These are phyloP conservation scores for Aphidius gifuensis DNA, from an alignment of 1,140 invertebrate genomes.

Conservation along the genomic window DNA sequence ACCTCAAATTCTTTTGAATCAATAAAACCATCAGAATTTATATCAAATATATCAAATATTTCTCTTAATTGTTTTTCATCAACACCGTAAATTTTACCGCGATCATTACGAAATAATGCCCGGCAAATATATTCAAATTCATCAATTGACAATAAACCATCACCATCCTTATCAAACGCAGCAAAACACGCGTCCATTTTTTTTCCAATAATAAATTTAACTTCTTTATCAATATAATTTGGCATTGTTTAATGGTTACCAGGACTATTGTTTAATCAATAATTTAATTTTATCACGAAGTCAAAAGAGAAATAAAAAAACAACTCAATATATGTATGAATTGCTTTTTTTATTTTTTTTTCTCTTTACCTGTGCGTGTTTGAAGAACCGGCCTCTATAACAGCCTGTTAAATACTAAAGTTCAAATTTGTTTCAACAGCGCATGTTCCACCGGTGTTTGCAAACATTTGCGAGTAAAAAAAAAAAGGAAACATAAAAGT, in stretches of 20 bases:
- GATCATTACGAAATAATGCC: slow-evolving; percentile 81
- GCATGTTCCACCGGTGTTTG: no score
- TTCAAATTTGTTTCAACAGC: no score
- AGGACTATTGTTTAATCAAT: slow-evolving; percentile 51
- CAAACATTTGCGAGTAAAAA: no score
- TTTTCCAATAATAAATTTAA: slow-evolving; percentile 26
- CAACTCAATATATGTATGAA: no score
- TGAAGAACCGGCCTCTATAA: no score
- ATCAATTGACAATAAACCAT: slow-evolving; percentile 71
- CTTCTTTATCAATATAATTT: slow-evolving; percentile 5
- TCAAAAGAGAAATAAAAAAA: no score
- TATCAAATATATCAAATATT: slow-evolving; percentile 77
- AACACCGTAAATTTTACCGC: slow-evolving; percentile 79
- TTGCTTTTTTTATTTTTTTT: no score
- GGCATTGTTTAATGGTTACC: slow-evolving; percentile 30
- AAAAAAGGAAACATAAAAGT: no score
- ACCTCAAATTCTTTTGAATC: slow-evolving; percentile 77
- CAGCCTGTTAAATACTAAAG: no score
- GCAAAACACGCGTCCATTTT: slow-evolving; percentile 84
- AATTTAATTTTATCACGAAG: slow-evolving; percentile 25
- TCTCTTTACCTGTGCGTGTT: no score
- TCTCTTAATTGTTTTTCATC: slow-evolving; percentile 69
- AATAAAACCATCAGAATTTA: slow-evolving; percentile 74
- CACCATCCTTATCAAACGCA: slow-evolving; percentile 83
- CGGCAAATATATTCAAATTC: slow-evolving; percentile 81